phyloP scores from a whole-genome alignment of 2,797 vertebrate genomes.

The Chanos chanos region DNA sequence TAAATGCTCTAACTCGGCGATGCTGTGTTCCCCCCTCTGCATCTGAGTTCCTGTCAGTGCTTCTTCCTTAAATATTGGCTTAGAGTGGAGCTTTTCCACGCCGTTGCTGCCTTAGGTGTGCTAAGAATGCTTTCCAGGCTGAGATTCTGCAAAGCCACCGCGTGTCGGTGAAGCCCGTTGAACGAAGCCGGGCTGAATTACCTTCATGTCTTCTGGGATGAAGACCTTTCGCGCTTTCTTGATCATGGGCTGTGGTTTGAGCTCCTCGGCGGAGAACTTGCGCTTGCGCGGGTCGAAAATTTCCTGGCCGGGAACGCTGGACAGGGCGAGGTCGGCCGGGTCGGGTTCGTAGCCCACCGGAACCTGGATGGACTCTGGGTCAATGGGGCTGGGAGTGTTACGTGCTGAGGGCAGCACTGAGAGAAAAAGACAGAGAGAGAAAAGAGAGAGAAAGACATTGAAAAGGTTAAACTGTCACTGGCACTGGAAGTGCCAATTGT shows the following conservation, averaged over 20 bases:
- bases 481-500: too few relatives aligned
- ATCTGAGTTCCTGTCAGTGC: too few relatives aligned
- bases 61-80: too few relatives aligned
- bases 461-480: neutral
- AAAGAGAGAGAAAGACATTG: too few relatives aligned
- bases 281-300: conserved; percentile 96
- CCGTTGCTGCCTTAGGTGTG: too few relatives aligned
- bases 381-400: conserved; percentile 92
- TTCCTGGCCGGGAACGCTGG: conserved; percentile 95
- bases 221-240: conserved; percentile 97
- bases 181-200: conserved; percentile 69
- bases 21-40: too few relatives aligned
- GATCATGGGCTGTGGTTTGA: conserved; percentile 98
- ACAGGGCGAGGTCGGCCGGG: conserved; percentile 92
- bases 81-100: too few relatives aligned
- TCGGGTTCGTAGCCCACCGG: conserved; percentile 89
- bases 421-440: neutral
- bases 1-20: too few relatives aligned
- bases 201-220: conserved; percentile 96
- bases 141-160: too few relatives aligned
- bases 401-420: conserved; percentile 78
- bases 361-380: conserved; percentile 95
- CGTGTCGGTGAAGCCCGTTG: too few relatives aligned
- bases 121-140: too few relatives aligned
- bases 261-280: conserved; percentile 93